Evolutionary conservation across 2,797 vertebrate species (phyloP), one percentile per base, ranked within the genome.

Genomic region (Protonibea diacanthus): DNA sequence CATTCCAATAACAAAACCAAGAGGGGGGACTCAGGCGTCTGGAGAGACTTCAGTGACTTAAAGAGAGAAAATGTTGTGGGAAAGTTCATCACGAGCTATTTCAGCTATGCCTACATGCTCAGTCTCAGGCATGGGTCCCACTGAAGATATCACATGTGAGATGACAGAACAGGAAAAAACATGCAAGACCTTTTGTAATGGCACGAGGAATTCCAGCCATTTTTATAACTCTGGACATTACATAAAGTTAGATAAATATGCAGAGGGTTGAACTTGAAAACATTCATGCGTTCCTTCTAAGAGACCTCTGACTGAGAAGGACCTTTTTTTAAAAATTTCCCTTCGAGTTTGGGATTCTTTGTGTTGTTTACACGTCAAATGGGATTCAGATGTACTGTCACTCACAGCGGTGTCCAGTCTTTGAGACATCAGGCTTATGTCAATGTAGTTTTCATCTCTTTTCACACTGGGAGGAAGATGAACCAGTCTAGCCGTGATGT

Each of bases 11-110:
- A 85, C 72, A 81, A 84, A 84, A 86, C 80, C 51, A 71, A 78
- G 45, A 79, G 57, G 51, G 52, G 74, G 78, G 74, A 78, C 61
- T 58, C 0, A 15, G 82, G 82, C 56, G 62, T 88, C 88, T 93
- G 91, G 88, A 92, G 82, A 64, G 88, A 90, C 80, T 87, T 90
- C 74, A 69, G 71, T 85, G 84, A 91, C 74, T 83, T 87, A 63
- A 73, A 85, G 80, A 75, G 78, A 76, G 78, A 89, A 89, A 83
- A 91, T 91, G 85, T 92, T 95, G 94, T 96, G 95, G 95, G 95
- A 96, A 96, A 95, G 92, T 95, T 95, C 88, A 88, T 94, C 86
- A 78, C 69, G 13, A 95, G 88, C 89, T 94, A 95, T 96, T 94
- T 82, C 81, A 95, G 86, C 90, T 95, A 95, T 95, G 93, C 83